Base-by-base conservation (phyloP, 2,888 invertebrate genomes). In the Rotaria socialis region DNA sequence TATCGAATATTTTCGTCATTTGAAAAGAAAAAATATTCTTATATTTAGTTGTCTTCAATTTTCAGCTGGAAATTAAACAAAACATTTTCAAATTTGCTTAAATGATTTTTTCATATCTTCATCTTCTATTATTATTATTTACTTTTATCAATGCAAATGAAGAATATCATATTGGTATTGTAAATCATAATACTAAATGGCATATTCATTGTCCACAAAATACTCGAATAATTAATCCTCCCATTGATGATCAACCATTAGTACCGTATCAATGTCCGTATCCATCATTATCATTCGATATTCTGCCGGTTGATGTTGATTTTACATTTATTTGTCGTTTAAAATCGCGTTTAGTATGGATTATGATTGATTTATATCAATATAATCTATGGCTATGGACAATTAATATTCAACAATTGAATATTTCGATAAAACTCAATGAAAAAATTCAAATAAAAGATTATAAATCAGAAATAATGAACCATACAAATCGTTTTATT, bases 331-430 rank as follows among this genome's bases (percentile, higher is more conserved):
- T 80, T n/a, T 80, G 80, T 80, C 80, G 80, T 47, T 47, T n/a
- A n/a, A 22, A 24, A 47, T n/a, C 43, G 47, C 80, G 47, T n/a
- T 47, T 80, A 43, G 10, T 47, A 43, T 80, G 80, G 80, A 47
- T 80, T 47, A 80, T 80, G 0, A 16, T 80, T 47, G 80, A 80
- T 47, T n/a, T 80, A 24, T 80, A 80, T 80, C 80, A 80, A 80
- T 80, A 47, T 80, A 24, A 47, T 4, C 24, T n/a, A 4, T 47
- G 22, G n/a, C 19, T 19, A 35, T 35, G 16, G 35, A 5, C 19
- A 35, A 35, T 67, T 5, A 67, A 67, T 67, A 35, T 6, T 27
- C 41, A 80, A 6, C 3, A 24, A n/a, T 4, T 80, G 2, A 24
- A 80, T 47, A n/a, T 80, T 22, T 24, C 24, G 11, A n/a, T 80